Evolutionary conservation across 1,140 invertebrate genomes (phyloP), one percentile per base, ranked within the genome.

Genomic region (Wiebesia pumilae): DNA sequence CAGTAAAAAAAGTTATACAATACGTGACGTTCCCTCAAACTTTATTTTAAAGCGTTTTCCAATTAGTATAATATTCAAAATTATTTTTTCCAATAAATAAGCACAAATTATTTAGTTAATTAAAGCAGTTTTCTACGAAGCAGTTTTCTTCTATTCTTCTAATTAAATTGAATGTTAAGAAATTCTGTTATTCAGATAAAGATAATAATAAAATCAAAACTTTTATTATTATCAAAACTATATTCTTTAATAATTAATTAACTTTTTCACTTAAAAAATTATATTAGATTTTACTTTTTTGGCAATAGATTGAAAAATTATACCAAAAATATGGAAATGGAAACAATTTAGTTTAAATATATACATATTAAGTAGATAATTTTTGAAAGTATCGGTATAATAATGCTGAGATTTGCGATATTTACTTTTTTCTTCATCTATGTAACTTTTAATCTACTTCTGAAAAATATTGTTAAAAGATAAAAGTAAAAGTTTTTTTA

Each of bases 221-320:
- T 38, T 40, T 75, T 21, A n/a, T n/a, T n/a, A n/a, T n/a, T n/a
- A n/a, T n/a, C n/a, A n/a, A n/a, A n/a, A n/a, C n/a, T n/a, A 43
- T 4, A 43, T n/a, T 75, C 43, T 7, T 27, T 43, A 43, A 43
- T 38, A 40, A 43, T 75, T 43, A 75, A 38, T 33, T 71, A 38
- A 19, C 0, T 75, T 75, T 30, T n/a, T 3, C 43, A 75, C 21
- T 27, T 27, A 10, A 75, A 12, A 43, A 43, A 10, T 10, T 9
- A 75, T 75, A 43, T 75, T n/a, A 75, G 43, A 75, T 43, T 75
- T 75, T 73, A 21, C 10, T 24, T 38, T 40, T 73, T 73, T 73
- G 24, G 35, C 40, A 6, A 33, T 40, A 71, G 30, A 33, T 33
- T 71, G 9, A 21, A 38, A 43, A 10, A n/a, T n/a, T 43, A 75